phyloP scores from a whole-genome alignment of 1,140 invertebrate species.

The Drosophila littoralis region DNA sequence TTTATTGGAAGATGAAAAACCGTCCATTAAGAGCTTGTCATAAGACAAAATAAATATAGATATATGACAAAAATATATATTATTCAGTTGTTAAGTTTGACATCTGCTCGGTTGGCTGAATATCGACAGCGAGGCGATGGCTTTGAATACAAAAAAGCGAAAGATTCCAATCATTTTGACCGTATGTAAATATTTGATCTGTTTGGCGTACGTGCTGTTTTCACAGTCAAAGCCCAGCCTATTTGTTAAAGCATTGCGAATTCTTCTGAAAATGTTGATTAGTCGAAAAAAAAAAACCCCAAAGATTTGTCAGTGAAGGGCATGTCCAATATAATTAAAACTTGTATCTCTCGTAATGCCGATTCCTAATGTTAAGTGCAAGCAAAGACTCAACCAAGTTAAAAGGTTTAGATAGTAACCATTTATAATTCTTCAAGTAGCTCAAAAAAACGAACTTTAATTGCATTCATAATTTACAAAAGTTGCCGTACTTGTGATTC shows the following conservation, averaged over 20 bases:
- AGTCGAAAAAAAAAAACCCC: constrained; percentile 8
- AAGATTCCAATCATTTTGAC: constrained; percentile 32
- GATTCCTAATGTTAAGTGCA: no score
- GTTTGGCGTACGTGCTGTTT: constrained; percentile 21
- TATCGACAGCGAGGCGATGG: constrained; percentile 1
- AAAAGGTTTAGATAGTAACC: neutral
- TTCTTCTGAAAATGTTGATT: constrained; percentile 29
- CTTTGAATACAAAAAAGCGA: constrained; percentile 42
- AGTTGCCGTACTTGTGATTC: neutral
- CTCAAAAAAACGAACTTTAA: neutral
- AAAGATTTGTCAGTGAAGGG: constrained; percentile 17
- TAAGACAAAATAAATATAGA: neutral
- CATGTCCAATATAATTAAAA: constrained; percentile 7
- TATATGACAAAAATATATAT: neutral
- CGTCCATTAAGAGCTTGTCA: neutral
- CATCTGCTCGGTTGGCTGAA: neutral
- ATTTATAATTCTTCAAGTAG: no score
- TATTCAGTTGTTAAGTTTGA: neutral
- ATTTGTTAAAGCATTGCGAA: constrained; percentile 32
- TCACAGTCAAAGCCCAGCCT: constrained; percentile 3
- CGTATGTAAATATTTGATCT: constrained; percentile 50
- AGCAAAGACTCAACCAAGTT: no score
- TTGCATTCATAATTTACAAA: neutral
- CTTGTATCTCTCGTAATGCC: neutral
- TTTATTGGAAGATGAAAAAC: neutral